Percentiles rank a stretch among this genome's conserved stretches.
Evolutionary conservation across 2,113 vertebrate genomes (phyloP).

Genomic region (human): GRCh38 chr17:11591001-11591500

Average conservation of each 20-base stretch:
- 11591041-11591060: background rate
- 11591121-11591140: background rate
- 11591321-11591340: too few relatives aligned
- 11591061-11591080: background rate
- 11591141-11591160: background rate
- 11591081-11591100: background rate
- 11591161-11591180: background rate
- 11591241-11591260: background rate
- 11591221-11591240: background rate
- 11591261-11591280: background rate
- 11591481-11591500: too few relatives aligned
- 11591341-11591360: too few relatives aligned
- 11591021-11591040: background rate
- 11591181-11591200: background rate
- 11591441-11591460: too few relatives aligned
- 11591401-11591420: too few relatives aligned
- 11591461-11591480: too few relatives aligned
- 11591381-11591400: too few relatives aligned
- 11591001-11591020: background rate
- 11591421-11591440: too few relatives aligned
- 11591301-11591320: too few relatives aligned
- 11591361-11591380: too few relatives aligned
- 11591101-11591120: background rate
- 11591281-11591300: too few relatives aligned
- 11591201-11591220: background rate